Conservation (phyloP, 1,140 invertebrate species). For the Drosophila bocki region DNA sequence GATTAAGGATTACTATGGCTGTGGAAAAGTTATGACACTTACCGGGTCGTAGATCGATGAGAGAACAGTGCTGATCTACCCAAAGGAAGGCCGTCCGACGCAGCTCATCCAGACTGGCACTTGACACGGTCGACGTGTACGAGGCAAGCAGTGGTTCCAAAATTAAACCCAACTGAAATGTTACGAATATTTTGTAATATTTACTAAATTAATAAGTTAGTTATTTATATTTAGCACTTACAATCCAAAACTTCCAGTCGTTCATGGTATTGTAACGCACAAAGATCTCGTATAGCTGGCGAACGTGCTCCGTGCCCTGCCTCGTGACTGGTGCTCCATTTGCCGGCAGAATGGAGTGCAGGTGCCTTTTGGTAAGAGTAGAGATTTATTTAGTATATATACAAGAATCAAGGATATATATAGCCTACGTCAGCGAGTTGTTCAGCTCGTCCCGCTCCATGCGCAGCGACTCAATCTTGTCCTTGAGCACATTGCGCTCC, state of each 20-base stretch:
- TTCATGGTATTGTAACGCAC: slow-evolving; percentile 93
- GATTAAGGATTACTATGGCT: background rate
- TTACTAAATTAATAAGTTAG: background rate
- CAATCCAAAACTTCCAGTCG: slow-evolving; percentile 99
- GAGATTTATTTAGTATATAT: background rate
- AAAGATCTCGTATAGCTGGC: slow-evolving; percentile 97
- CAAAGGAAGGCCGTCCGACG: slow-evolving; percentile 96
- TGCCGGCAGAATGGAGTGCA: slow-evolving; percentile 97
- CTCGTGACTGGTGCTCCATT: slow-evolving; percentile 97
- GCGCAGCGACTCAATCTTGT: slow-evolving; percentile 94
- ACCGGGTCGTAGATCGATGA: slow-evolving; percentile 96
- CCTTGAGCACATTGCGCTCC: slow-evolving; percentile 94
- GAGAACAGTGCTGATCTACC: slow-evolving; percentile 98
- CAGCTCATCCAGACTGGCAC: slow-evolving; percentile 95
- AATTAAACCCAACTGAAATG: slow-evolving; percentile 94
- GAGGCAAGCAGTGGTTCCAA: slow-evolving; percentile 94
- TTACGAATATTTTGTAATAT: background rate
- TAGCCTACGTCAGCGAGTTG: slow-evolving; percentile 90
- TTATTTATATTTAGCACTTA: slow-evolving; percentile 80
- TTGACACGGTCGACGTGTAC: slow-evolving; percentile 96
- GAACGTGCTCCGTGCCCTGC: slow-evolving; percentile 95
- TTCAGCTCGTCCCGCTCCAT: slow-evolving; percentile 96
- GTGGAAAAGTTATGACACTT: slow-evolving; percentile 45
- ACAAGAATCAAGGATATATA: background rate
- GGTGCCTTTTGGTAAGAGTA: slow-evolving; percentile 88